These are phyloP conservation scores for Aphidoletes aphidimyza DNA, from an alignment of 2,888 invertebrate species.

Conservation along the genomic window DNA sequence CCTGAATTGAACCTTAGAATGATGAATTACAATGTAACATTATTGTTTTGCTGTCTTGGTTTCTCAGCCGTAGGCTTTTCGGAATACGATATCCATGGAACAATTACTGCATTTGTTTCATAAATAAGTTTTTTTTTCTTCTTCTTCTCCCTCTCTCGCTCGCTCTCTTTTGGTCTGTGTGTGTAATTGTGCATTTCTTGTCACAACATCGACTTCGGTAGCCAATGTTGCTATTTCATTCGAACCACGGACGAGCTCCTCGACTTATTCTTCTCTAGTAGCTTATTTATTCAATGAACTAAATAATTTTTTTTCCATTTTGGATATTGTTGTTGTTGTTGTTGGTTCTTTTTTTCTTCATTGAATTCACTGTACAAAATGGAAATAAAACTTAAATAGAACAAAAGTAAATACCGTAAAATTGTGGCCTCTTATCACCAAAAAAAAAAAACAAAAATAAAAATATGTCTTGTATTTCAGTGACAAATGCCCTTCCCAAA, in stretches of 20 bases:
- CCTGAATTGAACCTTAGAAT: conserved; percentile 53
- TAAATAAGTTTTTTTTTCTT: background rate
- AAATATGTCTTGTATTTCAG: background rate
- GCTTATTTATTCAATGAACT: conserved; percentile 44
- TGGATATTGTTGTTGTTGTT: background rate
- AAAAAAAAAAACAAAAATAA: no score
- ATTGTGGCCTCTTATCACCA: background rate
- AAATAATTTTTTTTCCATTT: background rate
- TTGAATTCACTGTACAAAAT: background rate
- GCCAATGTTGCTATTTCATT: background rate
- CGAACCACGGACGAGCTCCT: background rate
- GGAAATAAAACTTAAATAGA: background rate
- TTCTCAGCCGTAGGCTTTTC: conserved; percentile 35
- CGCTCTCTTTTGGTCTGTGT: background rate
- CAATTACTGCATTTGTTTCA: conserved; percentile 52
- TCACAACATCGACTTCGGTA: conserved; percentile 15
- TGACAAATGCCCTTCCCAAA: background rate
- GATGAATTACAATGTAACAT: conserved; percentile 53
- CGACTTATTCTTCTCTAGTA: background rate
- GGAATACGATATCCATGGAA: conserved; percentile 22
- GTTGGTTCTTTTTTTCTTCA: background rate
- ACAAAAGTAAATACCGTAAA: background rate
- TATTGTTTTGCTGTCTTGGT: conserved; percentile 44
- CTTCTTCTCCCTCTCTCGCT: background rate
- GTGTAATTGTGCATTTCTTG: no score